Conservation (phyloP, 92 coral and sea anemone genomes). For the Umimayanthus chanpuru region DNA sequence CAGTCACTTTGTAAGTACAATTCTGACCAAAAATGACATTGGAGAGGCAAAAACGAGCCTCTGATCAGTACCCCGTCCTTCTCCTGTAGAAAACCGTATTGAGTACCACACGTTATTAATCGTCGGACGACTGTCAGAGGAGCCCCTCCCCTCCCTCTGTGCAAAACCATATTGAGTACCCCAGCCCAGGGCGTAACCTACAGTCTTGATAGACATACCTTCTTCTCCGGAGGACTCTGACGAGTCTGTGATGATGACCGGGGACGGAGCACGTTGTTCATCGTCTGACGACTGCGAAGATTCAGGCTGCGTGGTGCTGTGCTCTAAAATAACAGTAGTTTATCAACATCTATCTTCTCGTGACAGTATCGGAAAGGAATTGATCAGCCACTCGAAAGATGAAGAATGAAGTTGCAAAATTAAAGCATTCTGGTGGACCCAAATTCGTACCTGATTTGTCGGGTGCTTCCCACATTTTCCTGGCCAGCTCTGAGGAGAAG, state of each 20-base stretch:
- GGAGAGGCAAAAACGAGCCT: too few relatives aligned
- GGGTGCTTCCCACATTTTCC: constrained; percentile 97
- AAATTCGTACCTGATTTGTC: constrained; percentile 86
- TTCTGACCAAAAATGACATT: too few relatives aligned
- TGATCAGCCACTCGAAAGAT: too few relatives aligned
- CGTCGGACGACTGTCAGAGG: constrained; percentile 70
- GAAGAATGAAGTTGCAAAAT: too few relatives aligned
- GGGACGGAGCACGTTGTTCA: constrained; percentile 79
- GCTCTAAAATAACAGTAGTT: constrained; percentile 57
- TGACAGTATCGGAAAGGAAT: too few relatives aligned
- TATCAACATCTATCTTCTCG: too few relatives aligned
- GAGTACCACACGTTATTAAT: constrained; percentile 62
- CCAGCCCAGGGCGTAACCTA: not conserved
- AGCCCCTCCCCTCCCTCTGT: too few relatives aligned
- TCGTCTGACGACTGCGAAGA: constrained; percentile 90
- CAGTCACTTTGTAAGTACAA: too few relatives aligned
- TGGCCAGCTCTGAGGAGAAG: constrained; percentile 70
- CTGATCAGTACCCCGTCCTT: too few relatives aligned
- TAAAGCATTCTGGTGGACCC: not conserved
- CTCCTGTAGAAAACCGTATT: too few relatives aligned
- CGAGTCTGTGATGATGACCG: constrained; percentile 69
- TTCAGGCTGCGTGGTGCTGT: constrained; percentile 96
- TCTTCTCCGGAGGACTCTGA: constrained; percentile 94
- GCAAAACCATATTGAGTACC: not conserved
- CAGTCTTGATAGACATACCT: constrained; percentile 48